Base-by-base conservation (phyloP, 2,797 vertebrate species). In the Rhinella marina region DNA sequence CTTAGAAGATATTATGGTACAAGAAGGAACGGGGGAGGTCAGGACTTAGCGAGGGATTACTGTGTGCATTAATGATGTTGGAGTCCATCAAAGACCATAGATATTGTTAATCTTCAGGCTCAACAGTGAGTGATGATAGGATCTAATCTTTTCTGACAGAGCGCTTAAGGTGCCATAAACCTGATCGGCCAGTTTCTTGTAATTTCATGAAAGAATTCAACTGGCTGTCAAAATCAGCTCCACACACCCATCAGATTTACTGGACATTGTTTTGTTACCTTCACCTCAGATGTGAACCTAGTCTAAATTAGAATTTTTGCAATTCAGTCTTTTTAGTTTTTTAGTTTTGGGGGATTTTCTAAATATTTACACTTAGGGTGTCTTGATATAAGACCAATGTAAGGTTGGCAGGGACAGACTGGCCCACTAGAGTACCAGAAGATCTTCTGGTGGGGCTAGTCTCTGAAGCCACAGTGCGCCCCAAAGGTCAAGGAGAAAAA, bases 11-110 rank as follows among this genome's bases (percentile, higher is more conserved):
- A 82, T 82, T 68, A 54, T 62, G 41, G 81, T 50, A 82, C 81
- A 82, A 68, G 81, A 82, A 27, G 48, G 59, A 68, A 29, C 61
- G 14, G 16, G 59, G 62, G 41, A 82, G 81, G 81, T 68, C 81
- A 68, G 14, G 50, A 62, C 61, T 82, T 54, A 82, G 62, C 11
- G 21, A 27, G 64, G 81, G 81, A 82, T 82, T 82, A 82, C 62
- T 82, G 32, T 52, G 23, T 68, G 62, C 62, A 68, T 82, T 82
- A 81, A 81, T 64, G 79, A 82, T 52, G 62, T 19, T 82, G 81
- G 41, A 54, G 62, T 82, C 48, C 81, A 82, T 82, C 81, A 82
- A 82, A 82, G 81, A 68, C n/a, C 50, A 27, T 68, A 82, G 81
- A 62, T 68, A 82, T 68, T 82, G 81, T 82, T 68, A 68, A 66